Percentiles rank a stretch among this genome's conserved stretches.
Evolutionary conservation across 2,888 invertebrate genomes (phyloP).

Genomic region (Orthosia gracilis): DNA sequence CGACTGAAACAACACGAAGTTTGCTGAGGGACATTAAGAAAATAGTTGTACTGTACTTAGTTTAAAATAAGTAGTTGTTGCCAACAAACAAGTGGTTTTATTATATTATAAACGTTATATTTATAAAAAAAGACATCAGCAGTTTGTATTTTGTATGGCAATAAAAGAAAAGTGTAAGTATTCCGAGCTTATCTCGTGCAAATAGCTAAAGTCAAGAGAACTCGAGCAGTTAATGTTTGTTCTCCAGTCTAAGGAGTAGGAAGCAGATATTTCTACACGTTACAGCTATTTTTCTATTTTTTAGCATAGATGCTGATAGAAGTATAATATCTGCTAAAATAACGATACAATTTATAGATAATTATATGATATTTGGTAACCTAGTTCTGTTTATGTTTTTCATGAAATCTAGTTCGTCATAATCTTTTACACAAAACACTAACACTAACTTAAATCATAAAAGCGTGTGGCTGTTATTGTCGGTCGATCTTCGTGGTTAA

Average conservation of each 20-base stretch:
- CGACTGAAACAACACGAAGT: no score
- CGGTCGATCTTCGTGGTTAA: no score
- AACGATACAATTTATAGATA: no score
- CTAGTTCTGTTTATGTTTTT: no score
- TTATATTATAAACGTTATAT: not conserved
- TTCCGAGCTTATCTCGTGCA: constrained; percentile 29
- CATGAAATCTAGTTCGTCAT: no score
- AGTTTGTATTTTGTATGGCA: constrained; percentile 12
- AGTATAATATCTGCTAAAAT: no score
- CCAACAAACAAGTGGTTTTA: not conserved
- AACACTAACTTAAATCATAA: no score
- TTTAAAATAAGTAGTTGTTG: not conserved
- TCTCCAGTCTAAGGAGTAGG: constrained; percentile 20
- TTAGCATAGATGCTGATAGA: no score
- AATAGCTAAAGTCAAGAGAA: constrained; percentile 24
- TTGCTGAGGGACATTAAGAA: no score
- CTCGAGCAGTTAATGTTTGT: constrained; percentile 27
- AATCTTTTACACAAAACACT: no score
- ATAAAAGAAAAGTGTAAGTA: constrained; percentile 14
- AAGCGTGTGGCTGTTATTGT: no score
- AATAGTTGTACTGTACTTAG: not conserved
- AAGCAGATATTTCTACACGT: constrained; percentile 1
- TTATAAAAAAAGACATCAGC: not conserved
- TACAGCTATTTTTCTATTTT: not conserved
- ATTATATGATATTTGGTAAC: no score